Evolutionary conservation across 2,888 invertebrate species (phyloP).

Genomic region (Apodemia duryi): DNA sequence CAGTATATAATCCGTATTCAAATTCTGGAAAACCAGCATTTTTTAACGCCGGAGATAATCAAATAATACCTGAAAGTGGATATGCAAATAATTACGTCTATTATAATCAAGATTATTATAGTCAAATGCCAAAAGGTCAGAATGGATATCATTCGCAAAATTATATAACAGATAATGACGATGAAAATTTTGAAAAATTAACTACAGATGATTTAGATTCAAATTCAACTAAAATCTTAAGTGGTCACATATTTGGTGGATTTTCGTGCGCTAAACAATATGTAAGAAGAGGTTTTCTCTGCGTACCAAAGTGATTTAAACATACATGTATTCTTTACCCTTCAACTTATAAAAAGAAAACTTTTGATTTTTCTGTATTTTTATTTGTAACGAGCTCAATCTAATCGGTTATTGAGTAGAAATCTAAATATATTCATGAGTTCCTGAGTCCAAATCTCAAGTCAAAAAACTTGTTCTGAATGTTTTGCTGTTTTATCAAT

Average conservation of each 20-base stretch:
- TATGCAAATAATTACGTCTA: not conserved
- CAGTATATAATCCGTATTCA: not conserved
- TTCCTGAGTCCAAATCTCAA: no score
- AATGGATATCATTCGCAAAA: not conserved
- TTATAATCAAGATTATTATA: constrained; percentile 5
- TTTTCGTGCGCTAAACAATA: not conserved
- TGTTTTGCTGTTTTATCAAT: no score
- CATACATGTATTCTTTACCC: not conserved
- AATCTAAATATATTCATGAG: no score
- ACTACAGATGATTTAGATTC: not conserved
- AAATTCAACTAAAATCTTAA: not conserved
- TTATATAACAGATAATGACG: not conserved
- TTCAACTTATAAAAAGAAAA: not conserved
- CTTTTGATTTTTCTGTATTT: no score
- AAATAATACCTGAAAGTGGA: not conserved
- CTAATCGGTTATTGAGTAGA: no score
- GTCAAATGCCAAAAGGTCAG: not conserved
- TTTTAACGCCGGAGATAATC: not conserved
- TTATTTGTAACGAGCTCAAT: no score
- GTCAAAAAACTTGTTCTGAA: no score
- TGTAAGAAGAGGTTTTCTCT: not conserved
- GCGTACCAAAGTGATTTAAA: not conserved
- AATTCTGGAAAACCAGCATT: not conserved
- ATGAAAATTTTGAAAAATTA: not conserved
- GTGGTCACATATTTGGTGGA: not conserved